Evolutionary conservation across 1,140 invertebrate genomes (phyloP), one percentile per base, ranked within the genome.

Genomic region (Zaprionus ghesquierei): DNA sequence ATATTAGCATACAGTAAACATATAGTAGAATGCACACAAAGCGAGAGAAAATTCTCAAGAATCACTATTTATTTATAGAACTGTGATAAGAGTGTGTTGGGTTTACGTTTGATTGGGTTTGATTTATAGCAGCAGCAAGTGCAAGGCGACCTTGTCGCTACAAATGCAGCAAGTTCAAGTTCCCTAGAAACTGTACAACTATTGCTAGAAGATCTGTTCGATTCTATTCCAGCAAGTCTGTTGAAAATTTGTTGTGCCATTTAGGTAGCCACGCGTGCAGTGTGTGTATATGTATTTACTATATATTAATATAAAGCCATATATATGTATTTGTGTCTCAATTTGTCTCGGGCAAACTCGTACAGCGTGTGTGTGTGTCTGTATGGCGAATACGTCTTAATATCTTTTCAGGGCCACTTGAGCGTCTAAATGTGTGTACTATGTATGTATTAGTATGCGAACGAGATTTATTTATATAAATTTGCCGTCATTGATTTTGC

Each of bases 401-500:
- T 65, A 65, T 56, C 29, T 71, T 68, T 72, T 72, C 74, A 76
- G 51, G 74, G 74, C 58, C 74, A 76, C 59, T 68, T 49, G 68
- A 72, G 15, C 58, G 69, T 60, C 55, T 68, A 66, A 15, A 41
- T 41, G 35, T 38, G n/a, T 41, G n/a, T 15, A 41, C 3, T n/a
- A 4, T n/a, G 12, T n/a, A 4, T 29, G 33, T n/a, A 29, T 29
- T 2, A 53, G 54, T 58, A 50, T 55, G 33, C 29, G 61, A 62
- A 63, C 59, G 13, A 68, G 29, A 61, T 68, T 59, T 69, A 73
- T 76, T 68, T 72, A 62, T 76, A 72, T 62, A 62, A 62, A 61
- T 72, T 73, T 72, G 69, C 69, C 74, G 74, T 76, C 74, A 76
- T 72, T 68, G 74, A 76, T 76, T 76, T 76, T 61, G 56, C 69